Evolutionary conservation across 1,140 invertebrate genomes (phyloP).

Genomic region (Bombus confusus): DNA sequence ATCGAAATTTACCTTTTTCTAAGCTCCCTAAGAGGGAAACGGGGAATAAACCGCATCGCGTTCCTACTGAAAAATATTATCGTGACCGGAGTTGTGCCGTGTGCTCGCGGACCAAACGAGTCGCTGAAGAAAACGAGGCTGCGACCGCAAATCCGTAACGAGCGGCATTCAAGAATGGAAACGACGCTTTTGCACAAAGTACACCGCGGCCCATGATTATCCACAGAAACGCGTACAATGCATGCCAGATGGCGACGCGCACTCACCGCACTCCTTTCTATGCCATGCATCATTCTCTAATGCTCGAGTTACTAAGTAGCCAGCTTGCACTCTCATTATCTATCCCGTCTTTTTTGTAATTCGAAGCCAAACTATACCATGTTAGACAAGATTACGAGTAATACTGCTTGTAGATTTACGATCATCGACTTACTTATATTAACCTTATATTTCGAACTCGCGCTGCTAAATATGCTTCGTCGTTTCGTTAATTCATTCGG

Average conservation of each 20-base stretch:
- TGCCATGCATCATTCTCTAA: not conserved
- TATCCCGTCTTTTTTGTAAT: conserved; percentile 11
- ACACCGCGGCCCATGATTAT: not conserved
- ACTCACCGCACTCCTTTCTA: not conserved
- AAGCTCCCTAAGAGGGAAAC: not conserved
- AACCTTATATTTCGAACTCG: not conserved
- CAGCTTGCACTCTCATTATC: conserved; percentile 41
- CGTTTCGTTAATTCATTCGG: no score
- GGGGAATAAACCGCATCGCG: conserved; percentile 21
- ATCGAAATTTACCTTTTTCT: not conserved
- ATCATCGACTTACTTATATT: not conserved
- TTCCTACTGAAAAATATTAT: not conserved
- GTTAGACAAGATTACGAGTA: not conserved
- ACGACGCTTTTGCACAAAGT: not conserved
- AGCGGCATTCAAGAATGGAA: not conserved
- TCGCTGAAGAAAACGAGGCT: not conserved
- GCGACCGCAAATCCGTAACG: conserved; percentile 36
- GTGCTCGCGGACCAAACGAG: not conserved
- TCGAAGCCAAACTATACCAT: no score
- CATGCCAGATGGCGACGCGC: conserved; percentile 33
- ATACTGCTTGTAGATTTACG: not conserved
- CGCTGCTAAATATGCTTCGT: not conserved
- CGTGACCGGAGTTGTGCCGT: not conserved
- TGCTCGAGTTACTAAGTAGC: conserved; percentile 34
- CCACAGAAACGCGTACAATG: conserved; percentile 20